Evolutionary conservation across 2,113 vertebrate species (phyloP).

Genomic region (Herpailurus yagouaroundi): DNA sequence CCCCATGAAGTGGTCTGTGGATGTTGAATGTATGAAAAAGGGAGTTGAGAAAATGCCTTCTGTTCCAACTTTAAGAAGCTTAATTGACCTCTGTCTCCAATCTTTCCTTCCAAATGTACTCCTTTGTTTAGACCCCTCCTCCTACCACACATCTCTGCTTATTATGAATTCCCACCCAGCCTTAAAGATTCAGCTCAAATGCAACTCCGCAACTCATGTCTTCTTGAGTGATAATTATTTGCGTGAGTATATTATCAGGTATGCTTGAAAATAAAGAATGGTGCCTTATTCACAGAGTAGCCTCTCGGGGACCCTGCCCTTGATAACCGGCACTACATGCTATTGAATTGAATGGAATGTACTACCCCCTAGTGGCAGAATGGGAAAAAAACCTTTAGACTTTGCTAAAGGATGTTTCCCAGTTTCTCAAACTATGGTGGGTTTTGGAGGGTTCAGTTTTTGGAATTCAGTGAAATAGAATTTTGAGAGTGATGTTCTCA

Average conservation of each 20-base stretch:
- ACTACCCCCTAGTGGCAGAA: conserved; percentile 67
- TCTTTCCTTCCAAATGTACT: neutral
- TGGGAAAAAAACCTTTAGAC: neutral
- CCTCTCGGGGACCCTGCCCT: neutral
- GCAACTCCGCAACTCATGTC: neutral
- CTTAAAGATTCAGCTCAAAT: neutral
- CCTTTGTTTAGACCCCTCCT: neutral
- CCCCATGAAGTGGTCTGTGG: neutral
- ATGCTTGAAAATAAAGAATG: neutral
- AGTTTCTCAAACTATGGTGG: neutral
- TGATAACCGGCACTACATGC: neutral
- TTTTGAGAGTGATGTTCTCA: neutral
- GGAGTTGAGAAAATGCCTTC: neutral
- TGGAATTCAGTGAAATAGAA: neutral
- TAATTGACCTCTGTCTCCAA: neutral
- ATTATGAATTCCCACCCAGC: neutral
- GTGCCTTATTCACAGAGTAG: neutral
- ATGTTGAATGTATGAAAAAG: neutral
- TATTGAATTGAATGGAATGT: conserved; percentile 46
- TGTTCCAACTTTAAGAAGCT: neutral
- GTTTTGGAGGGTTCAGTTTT: neutral
- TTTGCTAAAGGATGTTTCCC: neutral
- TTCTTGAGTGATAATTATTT: neutral
- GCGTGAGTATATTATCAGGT: neutral
- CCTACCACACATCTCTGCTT: neutral